A percentile compares a stretch with the other conserved stretches of the same genome.
phyloP scores from a whole-genome alignment of 1,140 invertebrate genomes.

The Goniozus legneri region DNA sequence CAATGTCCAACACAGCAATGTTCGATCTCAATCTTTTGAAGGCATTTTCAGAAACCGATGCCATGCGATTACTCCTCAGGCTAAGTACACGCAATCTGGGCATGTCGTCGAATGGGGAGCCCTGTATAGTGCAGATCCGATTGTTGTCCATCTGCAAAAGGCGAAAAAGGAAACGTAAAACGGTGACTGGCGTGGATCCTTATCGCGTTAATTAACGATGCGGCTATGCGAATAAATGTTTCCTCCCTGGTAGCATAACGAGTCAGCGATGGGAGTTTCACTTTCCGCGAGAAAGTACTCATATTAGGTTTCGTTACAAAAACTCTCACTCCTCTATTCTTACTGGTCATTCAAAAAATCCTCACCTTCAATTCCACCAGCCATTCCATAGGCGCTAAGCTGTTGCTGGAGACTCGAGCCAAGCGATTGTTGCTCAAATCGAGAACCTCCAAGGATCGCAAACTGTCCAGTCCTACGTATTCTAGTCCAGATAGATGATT shows the following conservation, averaged over 20 bases:
- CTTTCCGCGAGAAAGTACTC: conserved; percentile 40
- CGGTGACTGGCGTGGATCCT: not conserved
- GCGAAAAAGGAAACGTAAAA: conserved; percentile 13
- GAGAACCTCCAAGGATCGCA: conserved; percentile 75
- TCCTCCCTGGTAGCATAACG: conserved; percentile 24
- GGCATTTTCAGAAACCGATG: conserved; percentile 68
- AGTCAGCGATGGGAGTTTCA: conserved; percentile 33
- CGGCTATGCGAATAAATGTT: conserved; percentile 25
- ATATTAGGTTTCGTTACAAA: conserved; percentile 21
- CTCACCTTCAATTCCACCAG: conserved; percentile 73
- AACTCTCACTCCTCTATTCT: not conserved
- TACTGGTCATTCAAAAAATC: not conserved
- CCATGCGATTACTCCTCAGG: conserved; percentile 74
- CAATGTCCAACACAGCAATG: conserved; percentile 78
- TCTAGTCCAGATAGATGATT: conserved; percentile 71
- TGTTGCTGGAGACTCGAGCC: conserved; percentile 63
- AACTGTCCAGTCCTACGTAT: conserved; percentile 66
- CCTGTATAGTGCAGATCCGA: conserved; percentile 67
- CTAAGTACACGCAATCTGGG: conserved; percentile 75
- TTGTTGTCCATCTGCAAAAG: conserved; percentile 65
- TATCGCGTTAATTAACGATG: conserved; percentile 26
- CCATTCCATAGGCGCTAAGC: conserved; percentile 71
- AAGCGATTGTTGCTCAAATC: conserved; percentile 77
- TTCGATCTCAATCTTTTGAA: conserved; percentile 74
- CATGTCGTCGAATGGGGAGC: conserved; percentile 76